Conservation (phyloP, 2,797 vertebrate genomes). For the Argyrosomus regius region DNA sequence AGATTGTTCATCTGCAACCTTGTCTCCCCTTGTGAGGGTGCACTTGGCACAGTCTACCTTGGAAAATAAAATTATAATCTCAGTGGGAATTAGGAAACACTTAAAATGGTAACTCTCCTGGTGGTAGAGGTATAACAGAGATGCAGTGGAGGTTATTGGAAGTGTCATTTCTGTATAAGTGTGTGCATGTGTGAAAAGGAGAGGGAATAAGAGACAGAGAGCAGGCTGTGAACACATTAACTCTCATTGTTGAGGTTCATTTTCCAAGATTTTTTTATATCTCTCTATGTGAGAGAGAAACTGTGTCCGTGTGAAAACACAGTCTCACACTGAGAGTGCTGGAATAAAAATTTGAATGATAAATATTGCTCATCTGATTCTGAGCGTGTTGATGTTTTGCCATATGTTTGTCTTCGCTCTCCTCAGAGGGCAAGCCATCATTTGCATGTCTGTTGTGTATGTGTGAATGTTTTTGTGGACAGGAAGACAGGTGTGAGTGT, state of each 20-base stretch:
- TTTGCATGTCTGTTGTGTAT: constrained; percentile 16
- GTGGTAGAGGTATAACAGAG: background rate
- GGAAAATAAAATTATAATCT: constrained; percentile 8
- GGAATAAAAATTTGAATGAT: constrained; percentile 44
- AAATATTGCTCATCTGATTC: constrained; percentile 27
- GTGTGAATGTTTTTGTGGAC: constrained; percentile 27
- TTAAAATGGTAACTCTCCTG: constrained; percentile 17
- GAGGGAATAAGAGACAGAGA: constrained; percentile 7
- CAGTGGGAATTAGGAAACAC: constrained; percentile 19
- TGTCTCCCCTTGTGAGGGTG: constrained; percentile 6
- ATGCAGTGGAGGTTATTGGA: background rate
- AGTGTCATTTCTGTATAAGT: background rate
- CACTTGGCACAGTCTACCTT: background rate
- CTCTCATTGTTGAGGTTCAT: constrained; percentile 9
- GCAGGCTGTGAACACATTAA: constrained; percentile 12
- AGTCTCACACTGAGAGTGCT: background rate
- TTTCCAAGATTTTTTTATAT: background rate
- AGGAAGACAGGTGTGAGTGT: constrained; percentile 17
- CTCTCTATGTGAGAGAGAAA: constrained; percentile 4
- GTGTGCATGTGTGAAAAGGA: constrained; percentile 24
- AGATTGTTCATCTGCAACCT: background rate
- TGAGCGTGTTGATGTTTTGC: constrained; percentile 23
- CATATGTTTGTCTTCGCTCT: constrained; percentile 38
- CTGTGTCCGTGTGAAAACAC: constrained; percentile 24
- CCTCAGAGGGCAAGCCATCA: constrained; percentile 32